A percentile compares a stretch with the other conserved stretches of the same genome.
These are phyloP conservation scores for Sesia apiformis DNA, from an alignment of 2,888 invertebrate genomes.

Conservation along the genomic window DNA sequence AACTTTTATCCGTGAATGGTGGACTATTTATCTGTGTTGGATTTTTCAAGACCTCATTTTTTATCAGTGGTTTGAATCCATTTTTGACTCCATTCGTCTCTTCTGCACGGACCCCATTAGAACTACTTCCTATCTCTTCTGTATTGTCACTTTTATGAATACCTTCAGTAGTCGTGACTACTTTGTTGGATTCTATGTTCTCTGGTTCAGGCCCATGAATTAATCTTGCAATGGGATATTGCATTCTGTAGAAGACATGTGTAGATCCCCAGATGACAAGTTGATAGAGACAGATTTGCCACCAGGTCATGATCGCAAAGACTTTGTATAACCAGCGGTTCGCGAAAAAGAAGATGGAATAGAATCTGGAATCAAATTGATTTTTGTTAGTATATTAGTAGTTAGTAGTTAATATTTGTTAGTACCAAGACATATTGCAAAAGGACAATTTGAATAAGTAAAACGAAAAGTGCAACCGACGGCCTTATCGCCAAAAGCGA, in stretches of 20 bases:
- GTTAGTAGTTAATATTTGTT: too few relatives aligned
- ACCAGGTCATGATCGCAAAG: constrained; percentile 68
- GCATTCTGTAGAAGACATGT: constrained; percentile 46
- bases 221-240: constrained; percentile 51
- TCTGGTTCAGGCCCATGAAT: constrained; percentile 29
- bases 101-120: not conserved
- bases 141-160: constrained; percentile 2
- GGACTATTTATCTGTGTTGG: not conserved
- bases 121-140: constrained; percentile 5
- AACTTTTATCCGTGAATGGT: constrained; percentile 12
- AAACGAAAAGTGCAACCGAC: too few relatives aligned
- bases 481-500: too few relatives aligned
- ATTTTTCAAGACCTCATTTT: too few relatives aligned
- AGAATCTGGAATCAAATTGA: constrained; percentile 41
- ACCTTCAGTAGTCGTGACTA: not conserved
- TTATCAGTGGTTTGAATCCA: too few relatives aligned
- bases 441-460: too few relatives aligned
- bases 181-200: not conserved
- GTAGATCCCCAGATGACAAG: constrained; percentile 41
- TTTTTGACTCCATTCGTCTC: not conserved
- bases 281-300: constrained; percentile 58
- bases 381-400: not conserved
- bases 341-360: constrained; percentile 55
- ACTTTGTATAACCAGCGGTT: constrained; percentile 68
- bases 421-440: too few relatives aligned